Evolutionary conservation across 2,888 invertebrate species (phyloP).

Genomic region (Drosophila planitibia): DNA sequence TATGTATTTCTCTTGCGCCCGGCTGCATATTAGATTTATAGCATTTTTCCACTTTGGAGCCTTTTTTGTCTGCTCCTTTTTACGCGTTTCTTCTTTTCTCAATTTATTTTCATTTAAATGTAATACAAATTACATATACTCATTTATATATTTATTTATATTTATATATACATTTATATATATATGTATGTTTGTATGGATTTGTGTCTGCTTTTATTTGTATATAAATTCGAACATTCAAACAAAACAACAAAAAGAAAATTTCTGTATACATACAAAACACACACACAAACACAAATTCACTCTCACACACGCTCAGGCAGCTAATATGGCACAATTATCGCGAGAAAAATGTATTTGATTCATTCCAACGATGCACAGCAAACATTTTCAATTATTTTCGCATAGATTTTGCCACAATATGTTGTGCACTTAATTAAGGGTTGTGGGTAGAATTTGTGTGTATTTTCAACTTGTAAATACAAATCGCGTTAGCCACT

Average conservation of each 20-base stretch:
- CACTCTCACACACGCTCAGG: constrained; percentile 10
- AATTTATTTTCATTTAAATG: neutral
- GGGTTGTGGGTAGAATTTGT: neutral
- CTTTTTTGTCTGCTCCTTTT: neutral
- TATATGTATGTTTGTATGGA: neutral
- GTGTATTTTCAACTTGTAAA: constrained; percentile 27
- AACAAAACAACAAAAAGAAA: constrained; percentile 56
- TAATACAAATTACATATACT: neutral
- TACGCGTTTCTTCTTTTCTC: neutral
- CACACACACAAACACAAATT: constrained; percentile 12
- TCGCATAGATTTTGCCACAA: neutral
- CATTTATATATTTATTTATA: neutral
- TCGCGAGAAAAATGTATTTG: constrained; percentile 13
- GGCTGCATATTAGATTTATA: neutral
- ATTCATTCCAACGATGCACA: neutral
- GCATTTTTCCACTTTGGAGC: neutral
- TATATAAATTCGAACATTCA: constrained; percentile 40
- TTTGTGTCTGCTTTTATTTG: neutral
- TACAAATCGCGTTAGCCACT: constrained; percentile 45
- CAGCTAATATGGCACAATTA: constrained; percentile 33
- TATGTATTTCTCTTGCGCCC: neutral
- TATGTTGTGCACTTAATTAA: neutral
- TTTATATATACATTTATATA: no score
- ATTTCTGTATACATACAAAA: constrained; percentile 60
- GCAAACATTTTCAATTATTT: neutral